Conservation (phyloP, 2,888 invertebrate species). For the Stenoptilia bipunctidactyla region DNA sequence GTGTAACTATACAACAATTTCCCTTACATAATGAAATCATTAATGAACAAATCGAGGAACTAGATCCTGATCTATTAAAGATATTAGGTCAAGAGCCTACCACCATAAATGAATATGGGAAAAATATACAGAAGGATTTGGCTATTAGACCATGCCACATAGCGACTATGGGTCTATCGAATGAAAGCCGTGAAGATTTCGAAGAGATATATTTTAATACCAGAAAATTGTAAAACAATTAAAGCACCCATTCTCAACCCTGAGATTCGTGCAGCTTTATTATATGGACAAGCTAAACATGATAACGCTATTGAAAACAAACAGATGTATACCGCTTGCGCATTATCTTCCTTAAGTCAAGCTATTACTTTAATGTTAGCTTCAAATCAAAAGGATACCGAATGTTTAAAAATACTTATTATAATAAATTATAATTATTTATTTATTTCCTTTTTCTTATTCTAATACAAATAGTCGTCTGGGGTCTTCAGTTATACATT, state of each 20-base stretch:
- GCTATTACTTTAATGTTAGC: not conserved
- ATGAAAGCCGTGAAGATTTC: constrained; percentile 1
- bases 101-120: not conserved
- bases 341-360: not conserved
- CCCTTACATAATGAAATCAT: not conserved
- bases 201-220: constrained; percentile 2
- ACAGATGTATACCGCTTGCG: constrained; percentile 2
- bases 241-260: constrained; percentile 4
- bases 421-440: too few species aligned
- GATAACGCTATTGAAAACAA: constrained; percentile 5
- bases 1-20: too few species aligned
- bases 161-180: not conserved
- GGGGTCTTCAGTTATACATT: too few species aligned
- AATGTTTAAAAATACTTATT: not conserved
- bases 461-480: too few species aligned
- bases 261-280: constrained; percentile 1
- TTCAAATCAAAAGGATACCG: not conserved
- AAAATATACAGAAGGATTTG: not conserved
- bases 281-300: not conserved
- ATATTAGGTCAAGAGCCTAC: not conserved
- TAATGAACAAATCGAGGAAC: not conserved
- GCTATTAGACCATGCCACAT: constrained; percentile 1
- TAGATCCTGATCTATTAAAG: not conserved
- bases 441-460: too few species aligned
- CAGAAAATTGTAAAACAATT: constrained; percentile 4